A percentile compares a stretch with the other conserved stretches of the same genome.
These are phyloP conservation scores for Drosophila kambysellisi DNA, from an alignment of 2,888 invertebrate genomes.

Conservation along the genomic window DNA sequence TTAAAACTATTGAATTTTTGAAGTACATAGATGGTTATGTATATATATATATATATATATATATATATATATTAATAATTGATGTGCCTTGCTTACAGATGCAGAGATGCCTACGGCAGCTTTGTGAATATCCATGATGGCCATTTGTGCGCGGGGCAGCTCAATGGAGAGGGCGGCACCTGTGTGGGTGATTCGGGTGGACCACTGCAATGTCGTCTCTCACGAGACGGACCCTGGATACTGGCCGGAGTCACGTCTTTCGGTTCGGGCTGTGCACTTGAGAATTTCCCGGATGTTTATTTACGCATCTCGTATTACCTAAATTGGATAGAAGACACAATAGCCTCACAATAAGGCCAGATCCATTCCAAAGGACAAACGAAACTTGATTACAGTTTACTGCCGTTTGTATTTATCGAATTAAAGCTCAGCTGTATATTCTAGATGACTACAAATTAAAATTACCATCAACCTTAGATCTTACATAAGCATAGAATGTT, in stretches of 20 bases:
- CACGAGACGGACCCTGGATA: constrained; percentile 93
- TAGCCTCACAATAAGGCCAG: constrained; percentile 75
- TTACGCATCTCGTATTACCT: constrained; percentile 93
- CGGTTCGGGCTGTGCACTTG: constrained; percentile 95
- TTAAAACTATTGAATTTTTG: background rate
- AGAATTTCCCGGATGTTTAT: constrained; percentile 95
- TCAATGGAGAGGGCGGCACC: constrained; percentile 94
- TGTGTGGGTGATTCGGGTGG: constrained; percentile 97
- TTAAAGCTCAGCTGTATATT: constrained; percentile 64
- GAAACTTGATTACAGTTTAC: constrained; percentile 29
- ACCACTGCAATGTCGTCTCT: constrained; percentile 92
- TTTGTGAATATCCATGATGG: constrained; percentile 89
- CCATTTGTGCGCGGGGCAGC: constrained; percentile 94
- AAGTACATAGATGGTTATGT: background rate
- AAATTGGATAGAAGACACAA: constrained; percentile 90
- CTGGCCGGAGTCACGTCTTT: constrained; percentile 95
- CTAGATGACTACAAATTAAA: constrained; percentile 36
- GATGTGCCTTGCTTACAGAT: constrained; percentile 76
- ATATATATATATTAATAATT: background rate
- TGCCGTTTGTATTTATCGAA: constrained; percentile 60
- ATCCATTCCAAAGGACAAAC: constrained; percentile 7
- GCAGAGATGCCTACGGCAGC: constrained; percentile 87
- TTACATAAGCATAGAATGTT: constrained; percentile 68
- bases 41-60: no score
- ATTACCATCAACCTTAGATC: constrained; percentile 66